Evolutionary conservation across 2,113 vertebrate species (phyloP), one percentile per base, ranked within the genome.

Genomic region (Passer montanus): DNA sequence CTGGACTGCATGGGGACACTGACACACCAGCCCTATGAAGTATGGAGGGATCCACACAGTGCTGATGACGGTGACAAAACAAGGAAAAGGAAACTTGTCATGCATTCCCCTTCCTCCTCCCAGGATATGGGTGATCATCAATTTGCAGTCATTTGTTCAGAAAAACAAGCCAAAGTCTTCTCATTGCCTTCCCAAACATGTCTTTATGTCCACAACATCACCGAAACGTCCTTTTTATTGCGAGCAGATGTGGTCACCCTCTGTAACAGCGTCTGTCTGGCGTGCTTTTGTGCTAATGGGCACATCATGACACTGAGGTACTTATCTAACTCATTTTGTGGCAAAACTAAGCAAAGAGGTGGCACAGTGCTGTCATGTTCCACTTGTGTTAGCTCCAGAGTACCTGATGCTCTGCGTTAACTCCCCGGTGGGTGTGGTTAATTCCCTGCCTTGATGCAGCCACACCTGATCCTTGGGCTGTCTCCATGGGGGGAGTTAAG

Each of bases 221-320:
- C 99, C 4, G 99, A 99, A 97, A 99, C 99, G 4, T 99, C 99
- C 74, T 99, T 99, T 92, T 98, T 99, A 44, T 98, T 99, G 95
- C 97, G 98, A 81, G 99, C 99, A 28, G 98, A 99, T 43, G 97
- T 99, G 94, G 99, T 99, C 90, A 98, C 98, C 76, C 97, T 99
- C 97, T 99, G 98, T 90, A 99, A 98, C 98, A 99, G 98, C 80
- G 98, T 99, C 96, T 99, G 99, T 93, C 97, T 99, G 98, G 99
- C 99, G 53, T 99, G 99, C 97, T 99, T 99, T 98, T 99, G 99
- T 95, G 99, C 99, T 90, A 99, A 99, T 63, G 99, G 99, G 96
- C 99, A 99, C 90, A 98, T 99, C 97, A 99, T 99, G 99, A 99
- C 98, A 53, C 98, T 99, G 97, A 99, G 99, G 99, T 99, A 98